These are phyloP conservation scores for Pseudomugil gertrudae DNA, from an alignment of 2,797 vertebrate species.

Conservation along the genomic window DNA sequence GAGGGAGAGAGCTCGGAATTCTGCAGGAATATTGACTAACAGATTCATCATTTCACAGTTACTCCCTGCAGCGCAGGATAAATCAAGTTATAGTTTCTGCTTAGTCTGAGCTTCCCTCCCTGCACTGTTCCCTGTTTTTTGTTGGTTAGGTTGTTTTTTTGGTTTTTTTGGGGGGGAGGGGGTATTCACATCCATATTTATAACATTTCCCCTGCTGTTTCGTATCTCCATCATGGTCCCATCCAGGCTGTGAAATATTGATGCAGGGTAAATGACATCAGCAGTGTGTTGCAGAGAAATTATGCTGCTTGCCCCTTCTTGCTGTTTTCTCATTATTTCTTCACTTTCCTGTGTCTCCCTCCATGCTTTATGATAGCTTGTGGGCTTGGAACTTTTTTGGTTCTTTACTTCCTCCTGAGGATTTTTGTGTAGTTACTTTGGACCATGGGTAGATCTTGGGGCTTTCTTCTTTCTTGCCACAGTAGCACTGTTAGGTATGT, in stretches of 20 bases:
- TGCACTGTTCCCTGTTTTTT: slow-evolving; percentile 25
- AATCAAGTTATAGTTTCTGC: slow-evolving; percentile 38
- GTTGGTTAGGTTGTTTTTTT: neutral
- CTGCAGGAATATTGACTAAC: slow-evolving; percentile 30
- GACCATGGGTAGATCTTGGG: neutral
- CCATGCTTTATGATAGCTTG: slow-evolving; percentile 62
- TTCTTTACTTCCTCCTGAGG: neutral
- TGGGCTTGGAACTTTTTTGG: slow-evolving; percentile 39
- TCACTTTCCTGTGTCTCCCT: slow-evolving; percentile 31
- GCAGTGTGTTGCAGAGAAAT: slow-evolving; percentile 65
- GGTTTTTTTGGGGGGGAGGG: too few species aligned
- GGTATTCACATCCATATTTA: slow-evolving; percentile 29
- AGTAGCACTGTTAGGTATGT: slow-evolving; percentile 9
- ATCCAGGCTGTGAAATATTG: slow-evolving; percentile 72
- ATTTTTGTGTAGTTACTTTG: slow-evolving; percentile 20
- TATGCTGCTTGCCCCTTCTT: slow-evolving; percentile 50
- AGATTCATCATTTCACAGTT: slow-evolving; percentile 8
- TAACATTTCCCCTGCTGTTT: slow-evolving; percentile 23
- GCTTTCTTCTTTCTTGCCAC: slow-evolving; percentile 7
- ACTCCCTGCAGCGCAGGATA: slow-evolving; percentile 17
- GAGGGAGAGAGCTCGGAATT: slow-evolving; percentile 9
- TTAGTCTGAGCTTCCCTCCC: slow-evolving; percentile 1
- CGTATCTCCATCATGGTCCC: slow-evolving; percentile 23
- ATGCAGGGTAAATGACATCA: slow-evolving; percentile 75
- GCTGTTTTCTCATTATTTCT: slow-evolving; percentile 69